Percentiles rank a stretch among this genome's conserved stretches.
These are phyloP conservation scores for Oxyscelio sp. DNA, from an alignment of 2,888 invertebrate species.

Conservation along the genomic window DNA sequence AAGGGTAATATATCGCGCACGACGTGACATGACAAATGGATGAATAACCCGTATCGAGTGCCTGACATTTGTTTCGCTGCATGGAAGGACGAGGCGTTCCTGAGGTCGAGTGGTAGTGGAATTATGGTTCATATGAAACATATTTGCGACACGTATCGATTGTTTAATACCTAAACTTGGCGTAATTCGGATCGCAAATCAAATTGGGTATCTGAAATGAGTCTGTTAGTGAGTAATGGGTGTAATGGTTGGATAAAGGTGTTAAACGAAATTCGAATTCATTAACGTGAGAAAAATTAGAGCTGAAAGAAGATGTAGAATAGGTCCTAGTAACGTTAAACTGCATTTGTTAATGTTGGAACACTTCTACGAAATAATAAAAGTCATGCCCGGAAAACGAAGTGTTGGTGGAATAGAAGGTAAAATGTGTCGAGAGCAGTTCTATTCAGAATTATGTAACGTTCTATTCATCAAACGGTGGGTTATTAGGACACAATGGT, in stretches of 20 bases:
- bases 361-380: constrained; percentile 29
- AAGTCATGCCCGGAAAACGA: constrained; percentile 32
- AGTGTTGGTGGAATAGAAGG: constrained; percentile 15
- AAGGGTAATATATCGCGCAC: constrained; percentile 2
- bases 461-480: constrained; percentile 4
- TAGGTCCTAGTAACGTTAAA: constrained; percentile 2
- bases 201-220: background rate
- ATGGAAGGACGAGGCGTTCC: background rate
- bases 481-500: constrained; percentile 1
- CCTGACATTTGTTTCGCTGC: constrained; percentile 11
- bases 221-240: background rate
- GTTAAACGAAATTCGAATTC: constrained; percentile 5
- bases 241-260: background rate
- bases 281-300: background rate
- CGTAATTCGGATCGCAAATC: background rate
- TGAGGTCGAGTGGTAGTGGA: constrained; percentile 6
- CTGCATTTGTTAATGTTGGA: background rate
- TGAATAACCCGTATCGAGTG: constrained; percentile 13
- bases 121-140: background rate
- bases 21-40: constrained; percentile 22
- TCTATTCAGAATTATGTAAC: constrained; percentile 24
- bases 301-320: background rate
- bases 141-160: background rate
- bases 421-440: constrained; percentile 27
- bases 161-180: too few relatives aligned